Evolutionary conservation across 2,113 vertebrate genomes (phyloP).

Genomic region (Diadophis punctatus): DNA sequence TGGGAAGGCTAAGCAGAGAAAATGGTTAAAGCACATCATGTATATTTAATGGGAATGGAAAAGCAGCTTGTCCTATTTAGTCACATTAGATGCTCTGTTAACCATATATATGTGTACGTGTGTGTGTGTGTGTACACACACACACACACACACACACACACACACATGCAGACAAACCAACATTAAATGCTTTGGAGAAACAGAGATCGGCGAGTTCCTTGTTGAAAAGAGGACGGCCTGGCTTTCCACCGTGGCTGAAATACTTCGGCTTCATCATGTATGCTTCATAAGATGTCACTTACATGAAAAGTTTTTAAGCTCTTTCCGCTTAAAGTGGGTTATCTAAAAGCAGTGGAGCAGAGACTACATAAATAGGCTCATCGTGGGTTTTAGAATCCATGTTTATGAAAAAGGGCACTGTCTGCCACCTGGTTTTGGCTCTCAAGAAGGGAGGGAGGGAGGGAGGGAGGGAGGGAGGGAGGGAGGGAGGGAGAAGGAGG

Average conservation of each 20-base stretch:
- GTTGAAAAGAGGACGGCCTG: background rate
- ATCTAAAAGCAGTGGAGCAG: background rate
- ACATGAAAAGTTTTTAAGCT: background rate
- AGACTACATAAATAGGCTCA: background rate
- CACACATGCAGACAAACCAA: background rate
- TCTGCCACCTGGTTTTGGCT: background rate
- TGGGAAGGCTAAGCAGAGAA: slow-evolving; percentile 42
- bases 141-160: background rate
- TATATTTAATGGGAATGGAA: slow-evolving; percentile 68
- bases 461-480: background rate
- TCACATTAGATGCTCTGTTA: slow-evolving; percentile 76
- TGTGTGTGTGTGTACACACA: no score
- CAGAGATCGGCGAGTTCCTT: background rate
- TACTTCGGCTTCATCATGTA: slow-evolving; percentile 26
- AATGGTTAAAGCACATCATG: slow-evolving; percentile 58
- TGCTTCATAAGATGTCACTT: background rate
- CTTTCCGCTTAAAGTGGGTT: background rate
- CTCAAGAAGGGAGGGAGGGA: background rate
- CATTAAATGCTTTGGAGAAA: slow-evolving; percentile 31
- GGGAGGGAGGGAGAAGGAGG: no score
- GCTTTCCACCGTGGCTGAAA: slow-evolving; percentile 39
- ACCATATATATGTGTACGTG: slow-evolving; percentile 46
- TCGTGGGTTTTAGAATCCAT: background rate
- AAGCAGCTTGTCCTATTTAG: slow-evolving; percentile 75
- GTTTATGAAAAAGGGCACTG: background rate